Evolutionary conservation across 2,113 vertebrate genomes (phyloP).

Genomic region (Callionymus lyra): DNA sequence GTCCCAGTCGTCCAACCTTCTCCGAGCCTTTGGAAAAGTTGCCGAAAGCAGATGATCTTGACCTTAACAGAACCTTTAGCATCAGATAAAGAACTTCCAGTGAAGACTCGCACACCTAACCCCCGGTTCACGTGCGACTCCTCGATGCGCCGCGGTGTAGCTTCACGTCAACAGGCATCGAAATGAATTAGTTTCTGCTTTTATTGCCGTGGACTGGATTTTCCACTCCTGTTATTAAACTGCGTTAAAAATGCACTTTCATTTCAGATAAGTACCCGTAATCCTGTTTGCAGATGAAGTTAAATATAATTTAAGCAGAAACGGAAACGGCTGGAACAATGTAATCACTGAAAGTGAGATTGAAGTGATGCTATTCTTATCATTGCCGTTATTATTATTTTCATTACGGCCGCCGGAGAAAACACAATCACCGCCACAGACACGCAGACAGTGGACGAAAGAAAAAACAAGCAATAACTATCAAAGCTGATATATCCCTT

Average conservation of each 20-base stretch:
- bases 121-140: conserved; percentile 25
- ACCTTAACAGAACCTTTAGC: conserved; percentile 49
- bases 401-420: conserved; percentile 46
- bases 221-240: conserved; percentile 73
- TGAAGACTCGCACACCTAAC: conserved; percentile 37
- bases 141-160: conserved; percentile 31
- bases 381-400: conserved; percentile 63
- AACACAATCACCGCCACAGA: conserved; percentile 24
- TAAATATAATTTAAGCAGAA: conserved; percentile 74
- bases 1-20: conserved; percentile 18
- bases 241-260: conserved; percentile 73
- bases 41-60: conserved; percentile 54
- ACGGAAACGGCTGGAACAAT: conserved; percentile 66
- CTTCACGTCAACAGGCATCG: conserved; percentile 47
- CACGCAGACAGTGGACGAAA: conserved; percentile 45
- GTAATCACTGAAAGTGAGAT: conserved; percentile 71
- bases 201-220: conserved; percentile 69
- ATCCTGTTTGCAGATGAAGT: conserved; percentile 73
- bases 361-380: conserved; percentile 67
- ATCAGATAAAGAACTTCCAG: conserved; percentile 38
- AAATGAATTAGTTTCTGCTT: conserved; percentile 72
- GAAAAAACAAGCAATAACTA: conserved; percentile 35
- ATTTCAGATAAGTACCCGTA: conserved; percentile 73
- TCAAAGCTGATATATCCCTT: conserved; percentile 48
- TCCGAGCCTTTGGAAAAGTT: conserved; percentile 55